Evolutionary conservation across 2,113 vertebrate genomes (phyloP).

Genomic region (Microcebus murinus): DNA sequence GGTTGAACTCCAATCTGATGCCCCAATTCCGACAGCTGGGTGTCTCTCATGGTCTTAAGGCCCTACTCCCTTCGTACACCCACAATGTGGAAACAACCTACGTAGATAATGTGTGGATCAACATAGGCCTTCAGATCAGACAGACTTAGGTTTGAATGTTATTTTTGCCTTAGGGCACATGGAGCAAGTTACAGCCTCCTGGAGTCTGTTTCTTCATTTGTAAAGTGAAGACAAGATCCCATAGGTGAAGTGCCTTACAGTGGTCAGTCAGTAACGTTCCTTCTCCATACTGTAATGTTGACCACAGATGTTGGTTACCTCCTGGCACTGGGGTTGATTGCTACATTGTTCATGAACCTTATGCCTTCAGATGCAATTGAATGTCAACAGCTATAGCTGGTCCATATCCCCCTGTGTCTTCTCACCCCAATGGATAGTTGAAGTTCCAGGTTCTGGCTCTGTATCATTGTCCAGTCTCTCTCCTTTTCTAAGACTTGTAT

Average conservation of each 20-base stretch:
- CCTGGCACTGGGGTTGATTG: not conserved
- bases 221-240: not conserved
- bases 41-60: not conserved
- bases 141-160: not conserved
- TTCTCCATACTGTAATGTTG: not conserved
- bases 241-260: not conserved
- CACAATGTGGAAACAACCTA: not conserved
- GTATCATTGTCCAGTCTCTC: not conserved
- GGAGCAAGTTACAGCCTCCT: not conserved
- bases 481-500: not conserved
- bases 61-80: not conserved
- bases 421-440: not conserved
- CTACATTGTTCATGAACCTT: not conserved
- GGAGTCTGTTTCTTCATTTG: slow-evolving; percentile 32
- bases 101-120: not conserved
- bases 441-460: not conserved
- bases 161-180: not conserved
- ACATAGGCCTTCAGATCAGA: not conserved
- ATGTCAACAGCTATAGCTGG: not conserved
- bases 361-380: not conserved
- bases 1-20: not conserved
- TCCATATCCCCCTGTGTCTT: not conserved
- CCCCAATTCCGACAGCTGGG: not conserved
- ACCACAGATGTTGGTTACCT: not conserved
- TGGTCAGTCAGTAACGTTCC: not conserved